These are phyloP conservation scores for Rhingia rostrata DNA, from an alignment of 2,888 invertebrate genomes.

Conservation along the genomic window DNA sequence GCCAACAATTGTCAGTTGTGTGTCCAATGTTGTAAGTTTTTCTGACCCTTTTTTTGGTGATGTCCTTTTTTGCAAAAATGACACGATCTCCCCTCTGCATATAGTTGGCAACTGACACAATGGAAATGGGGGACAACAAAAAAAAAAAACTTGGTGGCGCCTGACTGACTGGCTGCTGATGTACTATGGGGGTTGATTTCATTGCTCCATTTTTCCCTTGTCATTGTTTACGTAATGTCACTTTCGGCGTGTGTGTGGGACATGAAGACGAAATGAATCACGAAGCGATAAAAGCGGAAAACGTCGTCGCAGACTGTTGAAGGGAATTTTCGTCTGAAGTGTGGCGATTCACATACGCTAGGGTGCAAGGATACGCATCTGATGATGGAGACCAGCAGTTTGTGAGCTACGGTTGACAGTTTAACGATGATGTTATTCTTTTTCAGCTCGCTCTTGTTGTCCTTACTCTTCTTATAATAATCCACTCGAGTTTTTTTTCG, in stretches of 20 bases:
- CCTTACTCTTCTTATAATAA: constrained; percentile 35
- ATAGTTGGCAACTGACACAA: constrained; percentile 51
- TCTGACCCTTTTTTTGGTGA: constrained; percentile 15
- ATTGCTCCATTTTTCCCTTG: constrained; percentile 25
- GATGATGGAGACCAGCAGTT: constrained; percentile 4
- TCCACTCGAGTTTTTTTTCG: constrained; percentile 23
- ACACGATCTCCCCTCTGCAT: neutral
- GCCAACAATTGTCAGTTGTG: constrained; percentile 69
- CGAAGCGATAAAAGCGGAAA: constrained; percentile 66
- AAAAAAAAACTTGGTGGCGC: constrained; percentile 53
- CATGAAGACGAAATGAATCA: constrained; percentile 68
- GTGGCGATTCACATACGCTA: constrained; percentile 32
- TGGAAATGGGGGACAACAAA: constrained; percentile 7
- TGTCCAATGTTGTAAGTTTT: constrained; percentile 62
- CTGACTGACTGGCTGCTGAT: constrained; percentile 70
- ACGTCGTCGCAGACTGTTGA: constrained; percentile 41
- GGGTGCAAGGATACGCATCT: constrained; percentile 39
- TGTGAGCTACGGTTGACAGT: constrained; percentile 39
- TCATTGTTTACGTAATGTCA: constrained; percentile 56
- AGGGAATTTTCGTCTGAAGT: constrained; percentile 38
- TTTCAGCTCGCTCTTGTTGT: neutral
- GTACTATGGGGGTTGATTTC: constrained; percentile 45
- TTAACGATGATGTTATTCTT: constrained; percentile 54
- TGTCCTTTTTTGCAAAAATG: constrained; percentile 44
- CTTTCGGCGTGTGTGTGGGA: constrained; percentile 12